These are phyloP conservation scores for Oceanodroma leucorhoa DNA, from an alignment of 2,797 vertebrate species.

Conservation along the genomic window DNA sequence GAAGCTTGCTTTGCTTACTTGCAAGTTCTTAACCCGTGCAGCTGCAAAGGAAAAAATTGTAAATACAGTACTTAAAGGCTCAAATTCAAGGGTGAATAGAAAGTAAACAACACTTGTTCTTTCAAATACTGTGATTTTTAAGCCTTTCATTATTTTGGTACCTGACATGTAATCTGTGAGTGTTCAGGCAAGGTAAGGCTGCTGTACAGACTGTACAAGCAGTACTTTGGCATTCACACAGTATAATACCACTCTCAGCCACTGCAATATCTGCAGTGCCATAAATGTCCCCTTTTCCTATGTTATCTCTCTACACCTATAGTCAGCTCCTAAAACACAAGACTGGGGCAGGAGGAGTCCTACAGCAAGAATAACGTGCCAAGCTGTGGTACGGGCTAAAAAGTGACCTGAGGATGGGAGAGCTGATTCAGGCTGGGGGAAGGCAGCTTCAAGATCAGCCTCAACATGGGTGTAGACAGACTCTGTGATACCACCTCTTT, in stretches of 20 bases:
- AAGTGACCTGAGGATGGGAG: neutral
- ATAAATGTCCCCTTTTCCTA: neutral
- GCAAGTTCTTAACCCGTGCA: neutral
- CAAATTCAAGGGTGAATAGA: neutral
- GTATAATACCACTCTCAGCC: neutral
- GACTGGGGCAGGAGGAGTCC: neutral
- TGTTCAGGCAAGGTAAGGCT: neutral
- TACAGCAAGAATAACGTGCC: neutral
- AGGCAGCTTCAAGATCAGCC: neutral
- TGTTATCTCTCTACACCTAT: neutral
- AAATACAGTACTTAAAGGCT: neutral
- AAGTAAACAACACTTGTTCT: neutral
- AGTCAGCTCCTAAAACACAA: neutral
- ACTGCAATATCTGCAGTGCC: neutral
- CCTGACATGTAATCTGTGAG: neutral
- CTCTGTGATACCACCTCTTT: neutral
- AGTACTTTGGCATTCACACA: neutral
- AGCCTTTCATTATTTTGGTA: neutral
- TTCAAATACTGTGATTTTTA: neutral
- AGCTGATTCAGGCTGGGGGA: neutral
- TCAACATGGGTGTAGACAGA: neutral
- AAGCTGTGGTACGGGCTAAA: accelerated
- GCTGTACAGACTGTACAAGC: neutral
- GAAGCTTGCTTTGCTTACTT: neutral
- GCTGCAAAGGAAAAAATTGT: neutral